A percentile compares a stretch with the other conserved stretches of the same genome.
These are phyloP conservation scores for Ophion ellenae DNA, from an alignment of 2,888 invertebrate genomes.

Conservation along the genomic window DNA sequence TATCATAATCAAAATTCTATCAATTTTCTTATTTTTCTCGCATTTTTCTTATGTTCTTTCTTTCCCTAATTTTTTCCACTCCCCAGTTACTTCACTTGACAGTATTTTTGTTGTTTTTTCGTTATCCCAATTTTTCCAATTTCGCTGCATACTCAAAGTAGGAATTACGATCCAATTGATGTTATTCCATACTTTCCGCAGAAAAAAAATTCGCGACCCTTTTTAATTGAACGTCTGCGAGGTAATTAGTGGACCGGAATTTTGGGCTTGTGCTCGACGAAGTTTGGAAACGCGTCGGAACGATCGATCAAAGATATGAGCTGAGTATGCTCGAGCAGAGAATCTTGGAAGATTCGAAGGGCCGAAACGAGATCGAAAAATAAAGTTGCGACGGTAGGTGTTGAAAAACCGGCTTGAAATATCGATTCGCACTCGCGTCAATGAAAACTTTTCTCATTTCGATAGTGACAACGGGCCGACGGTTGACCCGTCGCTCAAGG, in stretches of 20 bases:
- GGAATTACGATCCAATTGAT: not conserved
- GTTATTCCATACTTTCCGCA: no score
- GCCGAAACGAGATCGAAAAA: not conserved
- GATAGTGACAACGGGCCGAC: constrained; percentile 43
- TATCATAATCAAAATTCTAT: no score
- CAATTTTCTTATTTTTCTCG: no score
- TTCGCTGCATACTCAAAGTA: not conserved
- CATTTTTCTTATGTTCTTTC: no score
- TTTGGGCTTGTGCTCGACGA: constrained; percentile 10
- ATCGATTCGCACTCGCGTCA: constrained; percentile 36
- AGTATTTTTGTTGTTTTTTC: no score
- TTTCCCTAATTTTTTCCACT: no score
- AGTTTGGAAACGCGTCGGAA: not conserved
- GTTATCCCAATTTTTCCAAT: no score
- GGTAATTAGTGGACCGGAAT: constrained; percentile 4
- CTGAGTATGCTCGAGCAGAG: not conserved
- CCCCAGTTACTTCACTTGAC: no score
- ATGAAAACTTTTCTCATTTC: constrained; percentile 55
- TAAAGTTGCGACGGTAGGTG: not conserved
- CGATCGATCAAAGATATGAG: constrained; percentile 13
- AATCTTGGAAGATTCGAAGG: constrained; percentile 4
- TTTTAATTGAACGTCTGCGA: constrained; percentile 3
- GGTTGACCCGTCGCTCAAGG: constrained; percentile 39
- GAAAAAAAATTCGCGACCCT: not conserved
- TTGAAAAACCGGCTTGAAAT: constrained; percentile 41